Conservation (phyloP, 2,888 invertebrate species). For the Patella ulyssiponensis region DNA sequence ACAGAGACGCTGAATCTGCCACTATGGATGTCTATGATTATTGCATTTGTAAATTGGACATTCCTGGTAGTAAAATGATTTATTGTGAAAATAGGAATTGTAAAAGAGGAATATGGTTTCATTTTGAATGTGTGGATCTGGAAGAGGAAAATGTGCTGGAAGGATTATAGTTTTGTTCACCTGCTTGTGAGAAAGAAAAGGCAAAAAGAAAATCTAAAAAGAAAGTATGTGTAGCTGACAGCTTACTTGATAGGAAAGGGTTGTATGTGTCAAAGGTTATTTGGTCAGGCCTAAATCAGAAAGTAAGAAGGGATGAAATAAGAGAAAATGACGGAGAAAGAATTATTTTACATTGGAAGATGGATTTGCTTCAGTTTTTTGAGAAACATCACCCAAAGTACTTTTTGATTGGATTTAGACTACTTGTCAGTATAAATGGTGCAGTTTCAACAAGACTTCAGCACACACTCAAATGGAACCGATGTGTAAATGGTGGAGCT, state of each 20-base stretch:
- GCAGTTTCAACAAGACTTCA: constrained; percentile 27
- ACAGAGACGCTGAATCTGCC: no score
- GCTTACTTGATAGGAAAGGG: neutral
- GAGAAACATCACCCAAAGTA: constrained; percentile 41
- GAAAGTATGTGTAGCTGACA: no score
- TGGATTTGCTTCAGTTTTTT: constrained; percentile 37
- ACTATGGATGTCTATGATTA: no score
- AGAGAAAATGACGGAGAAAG: constrained; percentile 40
- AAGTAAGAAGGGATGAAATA: constrained; percentile 34
- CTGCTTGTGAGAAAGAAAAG: no score
- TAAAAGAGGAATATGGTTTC: no score
- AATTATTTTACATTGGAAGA: constrained; percentile 38
- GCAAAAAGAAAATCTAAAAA: no score
- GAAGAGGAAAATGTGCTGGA: no score
- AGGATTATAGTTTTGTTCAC: no score
- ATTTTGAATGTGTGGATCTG: no score
- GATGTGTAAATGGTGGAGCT: constrained; percentile 40
- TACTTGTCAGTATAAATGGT: constrained; percentile 33
- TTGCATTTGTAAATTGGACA: no score
- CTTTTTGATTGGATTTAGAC: constrained; percentile 30
- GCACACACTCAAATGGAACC: constrained; percentile 34
- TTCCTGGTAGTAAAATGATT: no score
- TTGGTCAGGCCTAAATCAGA: constrained; percentile 33
- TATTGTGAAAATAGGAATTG: no score
- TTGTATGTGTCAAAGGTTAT: constrained; percentile 24